Percentiles rank a stretch among this genome's conserved stretches.
Evolutionary conservation across 23 tunicate genomes (phyloP).

Genomic region (Botrylloides violaceus): DNA sequence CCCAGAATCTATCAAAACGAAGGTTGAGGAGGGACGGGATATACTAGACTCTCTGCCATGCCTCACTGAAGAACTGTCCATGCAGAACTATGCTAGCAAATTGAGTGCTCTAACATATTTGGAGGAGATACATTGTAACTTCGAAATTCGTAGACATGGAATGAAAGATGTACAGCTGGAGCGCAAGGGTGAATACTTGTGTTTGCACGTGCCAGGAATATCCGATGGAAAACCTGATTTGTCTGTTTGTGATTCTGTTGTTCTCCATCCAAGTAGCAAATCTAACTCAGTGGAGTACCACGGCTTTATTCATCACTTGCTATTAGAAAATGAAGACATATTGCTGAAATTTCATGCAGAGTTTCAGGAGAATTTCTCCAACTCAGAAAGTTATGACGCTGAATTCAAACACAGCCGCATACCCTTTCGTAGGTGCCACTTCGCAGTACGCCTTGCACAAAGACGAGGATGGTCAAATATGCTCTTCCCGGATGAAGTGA

Average conservation of each 20-base stretch:
- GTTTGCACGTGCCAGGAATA: conserved; percentile 49
- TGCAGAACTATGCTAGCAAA: conserved; percentile 37
- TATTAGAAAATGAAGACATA: conserved; percentile 56
- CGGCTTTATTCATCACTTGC: conserved; percentile 74
- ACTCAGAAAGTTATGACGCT: conserved; percentile 39
- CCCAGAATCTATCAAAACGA: conserved; percentile 31
- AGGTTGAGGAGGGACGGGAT: conserved; percentile 42
- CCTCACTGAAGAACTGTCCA: conserved; percentile 35
- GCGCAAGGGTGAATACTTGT: conserved; percentile 46
- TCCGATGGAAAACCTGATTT: conserved; percentile 47
- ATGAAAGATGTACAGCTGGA: conserved; percentile 21
- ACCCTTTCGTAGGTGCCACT: conserved; percentile 82
- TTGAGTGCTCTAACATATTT: conserved; percentile 52
- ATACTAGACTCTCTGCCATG: conserved; percentile 30
- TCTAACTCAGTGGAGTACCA: conserved; percentile 22
- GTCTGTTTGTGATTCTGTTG: conserved; percentile 36
- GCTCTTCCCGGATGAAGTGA: neutral
- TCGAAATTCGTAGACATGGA: conserved; percentile 31
- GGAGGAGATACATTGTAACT: conserved; percentile 59
- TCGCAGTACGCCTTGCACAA: conserved; percentile 32
- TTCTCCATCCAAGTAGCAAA: neutral
- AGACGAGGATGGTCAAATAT: neutral
- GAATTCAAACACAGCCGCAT: conserved; percentile 65
- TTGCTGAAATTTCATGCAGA: conserved; percentile 52
- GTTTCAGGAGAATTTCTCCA: conserved; percentile 45